Base-by-base conservation (phyloP, 2,888 invertebrate genomes). In the Beris morrisii region DNA sequence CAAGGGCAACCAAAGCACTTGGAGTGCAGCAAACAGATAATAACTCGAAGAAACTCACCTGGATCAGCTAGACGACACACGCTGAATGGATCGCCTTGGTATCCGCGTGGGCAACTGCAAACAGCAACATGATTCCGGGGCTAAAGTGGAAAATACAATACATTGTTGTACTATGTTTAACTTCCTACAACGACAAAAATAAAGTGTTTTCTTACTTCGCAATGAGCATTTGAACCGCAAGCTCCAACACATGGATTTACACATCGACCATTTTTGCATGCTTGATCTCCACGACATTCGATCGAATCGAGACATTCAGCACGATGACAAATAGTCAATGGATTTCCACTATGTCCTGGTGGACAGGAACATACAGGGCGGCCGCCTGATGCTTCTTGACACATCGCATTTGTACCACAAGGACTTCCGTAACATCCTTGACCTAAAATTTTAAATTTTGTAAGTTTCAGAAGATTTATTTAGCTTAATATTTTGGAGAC, bases 321-420 rank as follows among this genome's bases (percentile, higher is more conserved):
- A 71, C 87, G 86, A 73, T 86, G 84, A 77, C 93, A 93, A 72
- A 85, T 84, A 1, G 84, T 82, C 68, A 91, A 81, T 0, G 93
- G 92, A 79, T 93, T 92, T 38, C 93, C 93, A 71, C 88, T 88
- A 78, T 92, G 87, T 1, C 92, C 89, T 9, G 90, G 87, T 70
- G 91, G 83, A 73, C 92, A 92, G 30, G 91, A 90, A 75, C 92
- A 92, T 5, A 92, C 91, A 0, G 92, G 90, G 63, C 91, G 83
- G 70, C 89, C 90, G 70, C 87, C 88, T 70, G 85, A 81, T 69
- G 83, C 80, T 69, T 81, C 80, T 69, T 85, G 86, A 74, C 89
- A 89, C 69, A 88, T 85, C 3, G 89, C 88, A 52, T 88, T 88
- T 6, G 84, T 83, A 3, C 89, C 89, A 72, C 89, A 89, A 0